phyloP scores from a whole-genome alignment of 2,797 vertebrate species.

The Channallabes apus region DNA sequence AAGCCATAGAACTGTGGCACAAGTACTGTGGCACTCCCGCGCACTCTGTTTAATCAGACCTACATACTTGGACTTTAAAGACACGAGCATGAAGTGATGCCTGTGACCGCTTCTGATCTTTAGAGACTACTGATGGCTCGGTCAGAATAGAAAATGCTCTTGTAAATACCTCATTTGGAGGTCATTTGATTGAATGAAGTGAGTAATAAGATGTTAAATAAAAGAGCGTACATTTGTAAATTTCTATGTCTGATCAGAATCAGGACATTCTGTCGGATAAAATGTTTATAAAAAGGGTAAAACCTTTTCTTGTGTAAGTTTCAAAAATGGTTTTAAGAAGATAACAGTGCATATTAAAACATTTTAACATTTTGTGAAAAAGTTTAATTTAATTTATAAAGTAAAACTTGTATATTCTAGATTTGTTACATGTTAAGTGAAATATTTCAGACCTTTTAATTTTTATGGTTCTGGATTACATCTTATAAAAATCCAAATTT shows the following conservation, averaged over 20 bases:
- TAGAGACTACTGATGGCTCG: no score
- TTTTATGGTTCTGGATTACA: no score
- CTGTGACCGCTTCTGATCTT: neutral
- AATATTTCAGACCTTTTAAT: no score
- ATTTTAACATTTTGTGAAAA: no score
- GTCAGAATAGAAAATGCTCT: neutral
- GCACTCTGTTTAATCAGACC: slow-evolving; percentile 70
- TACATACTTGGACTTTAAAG: neutral
- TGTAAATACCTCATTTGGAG: neutral
- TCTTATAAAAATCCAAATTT: no score
- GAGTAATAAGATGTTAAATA: neutral
- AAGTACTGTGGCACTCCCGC: slow-evolving; percentile 89
- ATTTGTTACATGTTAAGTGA: no score
- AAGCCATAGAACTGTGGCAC: slow-evolving; percentile 96
- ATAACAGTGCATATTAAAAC: no score
- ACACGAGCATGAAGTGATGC: neutral
- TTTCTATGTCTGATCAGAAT: neutral
- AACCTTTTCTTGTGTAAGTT: neutral
- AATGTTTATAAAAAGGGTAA: neutral
- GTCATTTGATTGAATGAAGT: neutral
- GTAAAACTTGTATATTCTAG: no score
- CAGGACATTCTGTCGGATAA: neutral
- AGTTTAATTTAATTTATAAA: no score
- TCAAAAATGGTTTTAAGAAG: neutral
- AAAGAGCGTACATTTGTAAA: neutral